Conservation (phyloP, 2,113 vertebrate genomes). For the Nymphicus hollandicus region DNA sequence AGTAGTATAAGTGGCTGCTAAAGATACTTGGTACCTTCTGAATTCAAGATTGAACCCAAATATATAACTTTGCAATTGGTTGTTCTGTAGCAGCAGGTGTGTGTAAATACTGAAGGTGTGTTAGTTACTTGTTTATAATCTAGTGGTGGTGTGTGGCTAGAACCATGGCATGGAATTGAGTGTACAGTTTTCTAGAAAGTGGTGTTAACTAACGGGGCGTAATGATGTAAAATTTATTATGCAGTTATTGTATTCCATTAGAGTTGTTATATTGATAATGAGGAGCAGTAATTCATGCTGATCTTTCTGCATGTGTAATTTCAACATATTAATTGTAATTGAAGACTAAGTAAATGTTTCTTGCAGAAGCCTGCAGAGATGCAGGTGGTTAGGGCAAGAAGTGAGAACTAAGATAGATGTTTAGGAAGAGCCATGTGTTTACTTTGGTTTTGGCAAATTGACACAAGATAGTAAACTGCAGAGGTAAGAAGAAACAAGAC, state of each 20-base stretch:
- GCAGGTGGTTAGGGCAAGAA: neutral
- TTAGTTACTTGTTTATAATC: neutral
- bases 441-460: neutral
- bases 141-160: neutral
- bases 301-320: neutral
- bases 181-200: neutral
- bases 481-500: neutral
- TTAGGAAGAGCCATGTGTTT: neutral
- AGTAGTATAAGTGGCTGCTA: neutral
- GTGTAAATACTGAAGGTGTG: neutral
- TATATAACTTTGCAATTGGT: neutral
- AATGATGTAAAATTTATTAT: neutral
- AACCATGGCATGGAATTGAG: neutral
- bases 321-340: neutral
- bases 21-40: neutral
- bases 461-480: neutral
- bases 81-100: neutral
- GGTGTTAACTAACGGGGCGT: neutral
- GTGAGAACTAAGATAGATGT: neutral
- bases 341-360: neutral
- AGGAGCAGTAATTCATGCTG: neutral
- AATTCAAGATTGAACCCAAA: neutral
- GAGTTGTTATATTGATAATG: neutral
- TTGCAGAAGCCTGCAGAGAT: neutral
- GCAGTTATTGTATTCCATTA: neutral